These are phyloP conservation scores for Pelecanoides urinatrix DNA, from an alignment of 2,113 vertebrate species.

Conservation along the genomic window DNA sequence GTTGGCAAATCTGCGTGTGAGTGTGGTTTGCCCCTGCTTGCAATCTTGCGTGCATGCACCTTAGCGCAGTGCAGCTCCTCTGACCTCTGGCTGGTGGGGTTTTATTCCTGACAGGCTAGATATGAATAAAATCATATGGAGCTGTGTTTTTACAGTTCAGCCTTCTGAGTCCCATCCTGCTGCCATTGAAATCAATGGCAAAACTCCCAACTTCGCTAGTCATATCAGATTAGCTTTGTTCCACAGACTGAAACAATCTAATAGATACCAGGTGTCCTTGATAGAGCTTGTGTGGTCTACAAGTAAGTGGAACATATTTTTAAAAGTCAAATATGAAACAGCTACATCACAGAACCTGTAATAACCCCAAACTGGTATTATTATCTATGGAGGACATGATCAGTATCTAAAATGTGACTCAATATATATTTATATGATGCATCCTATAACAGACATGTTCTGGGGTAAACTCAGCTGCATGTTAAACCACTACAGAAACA, in stretches of 20 bases:
- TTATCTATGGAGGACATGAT: constrained; percentile 27
- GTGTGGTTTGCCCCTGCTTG: background rate
- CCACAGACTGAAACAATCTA: constrained; percentile 37
- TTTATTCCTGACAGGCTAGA: constrained; percentile 33
- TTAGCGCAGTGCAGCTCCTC: background rate
- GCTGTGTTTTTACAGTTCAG: constrained; percentile 48
- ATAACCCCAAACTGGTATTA: constrained; percentile 40
- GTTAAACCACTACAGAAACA: constrained; percentile 1
- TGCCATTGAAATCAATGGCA: constrained; percentile 44
- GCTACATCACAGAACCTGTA: constrained; percentile 49
- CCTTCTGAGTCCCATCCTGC: constrained; percentile 12
- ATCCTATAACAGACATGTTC: background rate
- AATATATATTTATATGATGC: constrained; percentile 20
- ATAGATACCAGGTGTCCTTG: constrained; percentile 58
- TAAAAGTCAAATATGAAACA: constrained; percentile 55
- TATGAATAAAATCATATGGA: constrained; percentile 49
- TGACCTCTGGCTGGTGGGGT: background rate
- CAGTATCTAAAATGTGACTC: constrained; percentile 21
- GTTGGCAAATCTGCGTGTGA: background rate
- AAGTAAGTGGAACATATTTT: constrained; percentile 54
- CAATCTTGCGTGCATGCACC: background rate
- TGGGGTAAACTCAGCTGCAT: background rate
- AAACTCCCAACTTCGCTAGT: constrained; percentile 29
- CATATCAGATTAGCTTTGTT: constrained; percentile 57
- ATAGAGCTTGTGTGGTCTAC: constrained; percentile 53